phyloP scores from a whole-genome alignment of 2,888 invertebrate species.

The Andrena bucephala region DNA sequence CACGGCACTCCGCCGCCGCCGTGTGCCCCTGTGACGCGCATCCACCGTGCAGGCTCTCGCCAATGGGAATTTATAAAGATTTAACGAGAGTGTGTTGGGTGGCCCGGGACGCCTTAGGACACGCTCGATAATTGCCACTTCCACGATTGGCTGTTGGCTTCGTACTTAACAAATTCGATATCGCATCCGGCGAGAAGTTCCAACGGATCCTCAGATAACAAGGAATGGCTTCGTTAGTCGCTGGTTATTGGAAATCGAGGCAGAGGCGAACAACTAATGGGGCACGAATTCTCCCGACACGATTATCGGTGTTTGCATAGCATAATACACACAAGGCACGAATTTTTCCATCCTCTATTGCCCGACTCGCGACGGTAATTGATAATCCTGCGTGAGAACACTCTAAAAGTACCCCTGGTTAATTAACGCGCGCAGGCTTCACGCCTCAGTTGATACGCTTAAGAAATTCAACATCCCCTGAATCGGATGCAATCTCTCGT shows the following conservation, averaged over 20 bases:
- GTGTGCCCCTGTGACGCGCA: conserved; percentile 5
- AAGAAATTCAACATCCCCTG: conserved; percentile 38
- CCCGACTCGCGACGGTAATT: conserved; percentile 57
- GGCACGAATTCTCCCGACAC: conserved; percentile 32
- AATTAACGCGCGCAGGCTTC: conserved; percentile 64
- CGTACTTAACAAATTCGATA: conserved; percentile 28
- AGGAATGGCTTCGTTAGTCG: conserved; percentile 47
- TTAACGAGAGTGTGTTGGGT: conserved; percentile 2
- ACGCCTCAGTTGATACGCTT: conserved; percentile 38
- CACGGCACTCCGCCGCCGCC: not conserved
- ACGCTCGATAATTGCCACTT: conserved; percentile 38
- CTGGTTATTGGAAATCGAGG: conserved; percentile 43
- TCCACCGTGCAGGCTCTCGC: conserved; percentile 1
- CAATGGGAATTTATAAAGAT: conserved; percentile 13
- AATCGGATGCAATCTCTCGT: conserved; percentile 54
- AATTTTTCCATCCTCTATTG: conserved; percentile 60
- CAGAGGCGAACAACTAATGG: conserved; percentile 48
- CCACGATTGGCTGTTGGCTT: not conserved
- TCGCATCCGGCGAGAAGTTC: conserved; percentile 27
- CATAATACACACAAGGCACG: conserved; percentile 48
- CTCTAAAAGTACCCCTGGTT: conserved; percentile 59
- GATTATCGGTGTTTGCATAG: conserved; percentile 35
- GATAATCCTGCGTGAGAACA: conserved; percentile 60
- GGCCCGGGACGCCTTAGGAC: not conserved
- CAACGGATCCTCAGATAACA: conserved; percentile 29